Conservation (phyloP, 2,888 invertebrate species). For the Cactoblastis cactorum region DNA sequence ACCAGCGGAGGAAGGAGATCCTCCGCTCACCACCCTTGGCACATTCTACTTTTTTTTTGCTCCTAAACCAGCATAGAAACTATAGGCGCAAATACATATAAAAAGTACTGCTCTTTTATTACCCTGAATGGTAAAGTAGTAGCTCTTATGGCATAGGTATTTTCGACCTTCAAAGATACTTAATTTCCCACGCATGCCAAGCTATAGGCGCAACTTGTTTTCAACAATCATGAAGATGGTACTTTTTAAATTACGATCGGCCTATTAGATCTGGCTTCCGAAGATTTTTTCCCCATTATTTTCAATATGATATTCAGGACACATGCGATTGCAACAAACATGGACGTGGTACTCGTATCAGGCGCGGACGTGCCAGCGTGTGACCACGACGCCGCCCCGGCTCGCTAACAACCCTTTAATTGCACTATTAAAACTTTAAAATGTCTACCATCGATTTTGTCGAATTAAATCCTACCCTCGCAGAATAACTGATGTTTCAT, state of each 20-base stretch:
- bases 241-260: background rate
- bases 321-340: constrained; percentile 23
- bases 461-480: constrained; percentile 48
- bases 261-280: background rate
- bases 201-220: too few species aligned
- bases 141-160: too few species aligned
- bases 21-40: too few species aligned
- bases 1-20: too few species aligned
- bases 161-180: too few species aligned
- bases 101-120: too few species aligned
- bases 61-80: too few species aligned
- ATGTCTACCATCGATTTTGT: constrained; percentile 37
- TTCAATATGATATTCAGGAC: constrained; percentile 51
- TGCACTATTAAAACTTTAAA: constrained; percentile 53
- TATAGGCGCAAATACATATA: too few species aligned
- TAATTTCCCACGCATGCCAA: too few species aligned
- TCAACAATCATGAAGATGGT: too few species aligned
- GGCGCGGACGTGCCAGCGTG: constrained; percentile 42
- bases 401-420: constrained; percentile 48
- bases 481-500: constrained; percentile 44
- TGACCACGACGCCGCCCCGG: constrained; percentile 28
- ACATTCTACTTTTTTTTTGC: too few species aligned
- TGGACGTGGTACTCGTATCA: constrained; percentile 21
- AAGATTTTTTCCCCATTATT: constrained; percentile 34
- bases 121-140: too few species aligned